A percentile compares a stretch with the other conserved stretches of the same genome.
Evolutionary conservation across 2,888 invertebrate genomes (phyloP).

Genomic region (Orthosia gracilis): DNA sequence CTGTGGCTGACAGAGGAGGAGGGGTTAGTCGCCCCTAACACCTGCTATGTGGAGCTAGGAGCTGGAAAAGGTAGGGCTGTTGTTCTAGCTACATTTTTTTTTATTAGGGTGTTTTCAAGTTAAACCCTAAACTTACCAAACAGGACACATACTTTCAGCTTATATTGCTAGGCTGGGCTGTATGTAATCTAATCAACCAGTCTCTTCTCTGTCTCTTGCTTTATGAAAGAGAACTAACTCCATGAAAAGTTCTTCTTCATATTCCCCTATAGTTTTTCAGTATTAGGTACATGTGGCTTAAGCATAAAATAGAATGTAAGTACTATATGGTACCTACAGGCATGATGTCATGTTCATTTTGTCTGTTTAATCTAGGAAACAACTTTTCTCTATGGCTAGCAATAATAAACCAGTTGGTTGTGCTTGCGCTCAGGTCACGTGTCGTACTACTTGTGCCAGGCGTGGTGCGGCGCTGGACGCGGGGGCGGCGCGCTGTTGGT

Average conservation of each 20-base stretch:
- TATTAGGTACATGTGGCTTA: background rate
- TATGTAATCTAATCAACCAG: background rate
- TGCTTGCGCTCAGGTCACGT: conserved; percentile 92
- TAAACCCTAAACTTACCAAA: background rate
- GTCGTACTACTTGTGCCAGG: conserved; percentile 95
- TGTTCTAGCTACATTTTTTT: background rate
- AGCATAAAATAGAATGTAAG: background rate
- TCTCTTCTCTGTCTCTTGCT: background rate
- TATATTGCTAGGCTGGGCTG: background rate
- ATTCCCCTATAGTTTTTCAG: background rate
- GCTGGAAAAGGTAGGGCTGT: conserved; percentile 95
- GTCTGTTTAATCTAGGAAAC: no score
- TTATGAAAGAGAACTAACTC: no score
- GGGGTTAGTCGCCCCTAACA: conserved; percentile 91
- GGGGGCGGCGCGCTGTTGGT: conserved; percentile 93
- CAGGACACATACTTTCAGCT: background rate
- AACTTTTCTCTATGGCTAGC: no score
- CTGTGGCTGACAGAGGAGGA: conserved; percentile 93
- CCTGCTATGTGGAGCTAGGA: conserved; percentile 96
- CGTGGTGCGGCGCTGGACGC: conserved; percentile 92
- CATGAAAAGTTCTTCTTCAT: no score
- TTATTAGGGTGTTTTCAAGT: background rate
- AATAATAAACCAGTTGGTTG: no score
- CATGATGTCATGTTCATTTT: no score
- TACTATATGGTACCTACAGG: background rate